These are phyloP conservation scores for Ichneumoninae sp. DNA, from an alignment of 2,888 invertebrate genomes.

Conservation along the genomic window DNA sequence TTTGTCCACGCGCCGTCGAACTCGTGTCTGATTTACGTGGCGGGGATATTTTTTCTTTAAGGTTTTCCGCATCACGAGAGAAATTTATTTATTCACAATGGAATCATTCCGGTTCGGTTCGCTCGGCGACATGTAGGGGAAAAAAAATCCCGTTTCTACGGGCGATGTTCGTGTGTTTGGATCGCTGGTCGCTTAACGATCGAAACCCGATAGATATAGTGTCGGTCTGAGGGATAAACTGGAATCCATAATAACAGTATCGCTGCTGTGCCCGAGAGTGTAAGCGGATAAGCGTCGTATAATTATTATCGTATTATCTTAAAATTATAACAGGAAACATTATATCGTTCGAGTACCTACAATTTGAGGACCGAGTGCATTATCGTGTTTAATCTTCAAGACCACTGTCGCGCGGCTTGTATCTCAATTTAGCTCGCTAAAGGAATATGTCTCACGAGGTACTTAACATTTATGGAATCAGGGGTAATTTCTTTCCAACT, in stretches of 20 bases:
- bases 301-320: conserved; percentile 36
- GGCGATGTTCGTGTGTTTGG: neutral
- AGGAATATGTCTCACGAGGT: neutral
- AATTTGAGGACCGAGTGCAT: neutral
- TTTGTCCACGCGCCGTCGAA: neutral
- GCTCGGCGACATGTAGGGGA: conserved; percentile 18
- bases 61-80: conserved; percentile 34
- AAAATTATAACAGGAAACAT: conserved; percentile 27
- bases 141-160: conserved; percentile 28
- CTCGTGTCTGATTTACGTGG: neutral
- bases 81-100: conserved; percentile 60
- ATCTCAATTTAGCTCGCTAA: neutral
- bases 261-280: neutral
- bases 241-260: conserved; percentile 43
- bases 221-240: conserved; percentile 21
- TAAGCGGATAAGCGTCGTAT: conserved; percentile 33
- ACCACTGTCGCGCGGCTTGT: neutral
- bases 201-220: conserved; percentile 35
- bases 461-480: neutral
- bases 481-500: neutral
- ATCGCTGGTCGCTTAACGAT: conserved; percentile 34
- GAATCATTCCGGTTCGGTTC: conserved; percentile 53
- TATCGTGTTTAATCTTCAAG: neutral
- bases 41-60: conserved; percentile 38
- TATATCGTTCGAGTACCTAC: conserved; percentile 8